Evolutionary conservation across 2,113 vertebrate genomes (phyloP).

Genomic region (Astur gentilis): DNA sequence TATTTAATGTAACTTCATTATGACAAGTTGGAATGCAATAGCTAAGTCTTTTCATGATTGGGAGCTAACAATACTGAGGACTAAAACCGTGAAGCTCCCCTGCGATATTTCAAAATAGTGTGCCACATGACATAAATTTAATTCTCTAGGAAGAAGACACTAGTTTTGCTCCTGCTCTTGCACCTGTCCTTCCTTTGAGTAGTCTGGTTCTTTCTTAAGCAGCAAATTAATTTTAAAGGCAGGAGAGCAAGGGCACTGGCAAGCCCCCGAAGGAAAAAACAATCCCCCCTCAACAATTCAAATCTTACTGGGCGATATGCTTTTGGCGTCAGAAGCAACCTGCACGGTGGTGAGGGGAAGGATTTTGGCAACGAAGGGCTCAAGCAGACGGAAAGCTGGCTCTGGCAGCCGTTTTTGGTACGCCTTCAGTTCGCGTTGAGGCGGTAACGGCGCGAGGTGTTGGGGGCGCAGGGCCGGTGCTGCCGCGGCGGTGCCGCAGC

Average conservation of each 20-base stretch:
- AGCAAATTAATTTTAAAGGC: not conserved
- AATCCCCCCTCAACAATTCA: not conserved
- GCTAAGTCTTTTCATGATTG: not conserved
- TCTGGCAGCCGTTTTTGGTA: accelerated
- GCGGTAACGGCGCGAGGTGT: not conserved
- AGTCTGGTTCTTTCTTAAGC: not conserved
- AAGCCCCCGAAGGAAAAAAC: not conserved
- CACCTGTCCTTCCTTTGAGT: not conserved
- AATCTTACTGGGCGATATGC: not conserved
- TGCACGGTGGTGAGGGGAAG: not conserved
- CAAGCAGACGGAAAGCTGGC: not conserved
- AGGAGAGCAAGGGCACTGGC: not conserved
- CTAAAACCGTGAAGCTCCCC: not conserved
- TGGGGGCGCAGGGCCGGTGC: accelerated
- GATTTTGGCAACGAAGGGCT: not conserved
- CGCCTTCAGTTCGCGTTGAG: accelerated
- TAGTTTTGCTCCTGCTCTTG: not conserved
- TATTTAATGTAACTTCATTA: not conserved
- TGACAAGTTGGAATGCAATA: not conserved
- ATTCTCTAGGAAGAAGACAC: not conserved
- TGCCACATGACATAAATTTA: not conserved
- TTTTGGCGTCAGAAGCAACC: not conserved
- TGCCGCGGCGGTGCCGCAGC: accelerated
- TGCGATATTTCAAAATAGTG: not conserved
- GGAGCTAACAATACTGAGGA: not conserved